phyloP scores from a whole-genome alignment of 2,797 vertebrate species.

The Cichlasoma orientale region DNA sequence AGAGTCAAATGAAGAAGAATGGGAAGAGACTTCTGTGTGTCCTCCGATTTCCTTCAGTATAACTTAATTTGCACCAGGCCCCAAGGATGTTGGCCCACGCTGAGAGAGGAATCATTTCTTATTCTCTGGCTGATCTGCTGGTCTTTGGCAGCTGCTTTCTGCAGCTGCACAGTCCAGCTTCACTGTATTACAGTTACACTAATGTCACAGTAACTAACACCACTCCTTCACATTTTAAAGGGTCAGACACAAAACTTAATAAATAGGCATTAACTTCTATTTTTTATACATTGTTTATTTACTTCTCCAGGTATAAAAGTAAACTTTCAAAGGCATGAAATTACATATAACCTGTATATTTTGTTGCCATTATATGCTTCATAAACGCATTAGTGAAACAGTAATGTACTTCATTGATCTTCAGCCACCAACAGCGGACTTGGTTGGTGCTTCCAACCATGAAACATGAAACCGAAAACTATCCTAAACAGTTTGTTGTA shows the following conservation, averaged over 20 bases:
- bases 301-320: neutral
- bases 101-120: constrained; percentile 29
- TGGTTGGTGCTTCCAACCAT: neutral
- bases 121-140: constrained; percentile 15
- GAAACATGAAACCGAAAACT: neutral
- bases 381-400: neutral
- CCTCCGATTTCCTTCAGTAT: neutral
- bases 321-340: neutral
- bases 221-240: neutral
- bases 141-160: constrained; percentile 33
- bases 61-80: neutral
- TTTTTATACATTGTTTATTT: neutral
- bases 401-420: neutral
- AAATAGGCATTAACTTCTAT: neutral
- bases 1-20: neutral
- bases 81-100: constrained; percentile 10
- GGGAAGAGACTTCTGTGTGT: no score
- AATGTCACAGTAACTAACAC: neutral
- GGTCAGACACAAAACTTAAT: neutral
- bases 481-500: neutral
- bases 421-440: neutral
- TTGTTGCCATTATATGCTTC: neutral
- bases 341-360: neutral
- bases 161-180: constrained; percentile 49
- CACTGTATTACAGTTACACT: neutral